A percentile compares a stretch with the other conserved stretches of the same genome.
Evolutionary conservation across 2,797 vertebrate species (phyloP).

Genomic region (Streptopelia turtur): DNA sequence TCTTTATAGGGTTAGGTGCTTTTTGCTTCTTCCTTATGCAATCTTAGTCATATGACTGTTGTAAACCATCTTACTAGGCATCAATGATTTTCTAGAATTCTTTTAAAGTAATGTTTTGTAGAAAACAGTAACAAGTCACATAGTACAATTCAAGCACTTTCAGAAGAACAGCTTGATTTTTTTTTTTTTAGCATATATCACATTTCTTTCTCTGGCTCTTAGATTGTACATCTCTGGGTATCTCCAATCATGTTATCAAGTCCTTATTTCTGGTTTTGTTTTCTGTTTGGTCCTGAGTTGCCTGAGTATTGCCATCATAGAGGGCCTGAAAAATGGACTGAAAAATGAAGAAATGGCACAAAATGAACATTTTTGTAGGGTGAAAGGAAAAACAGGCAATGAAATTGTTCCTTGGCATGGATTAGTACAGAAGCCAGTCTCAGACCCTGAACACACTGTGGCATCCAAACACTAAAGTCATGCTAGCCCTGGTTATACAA

Average conservation of each 20-base stretch:
- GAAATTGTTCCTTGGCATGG: not conserved
- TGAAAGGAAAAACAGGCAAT: not conserved
- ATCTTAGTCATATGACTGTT: not conserved
- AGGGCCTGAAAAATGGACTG: not conserved
- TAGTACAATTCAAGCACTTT: not conserved
- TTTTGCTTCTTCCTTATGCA: not conserved
- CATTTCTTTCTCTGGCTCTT: not conserved
- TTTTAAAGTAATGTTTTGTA: not conserved
- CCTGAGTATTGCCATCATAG: not conserved
- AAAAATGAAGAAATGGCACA: slow-evolving; percentile 14
- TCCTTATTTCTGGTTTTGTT: not conserved
- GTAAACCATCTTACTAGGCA: not conserved
- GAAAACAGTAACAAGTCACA: not conserved
- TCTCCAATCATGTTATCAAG: not conserved
- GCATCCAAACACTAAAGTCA: not conserved
- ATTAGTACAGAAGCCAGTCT: slow-evolving; percentile 2
- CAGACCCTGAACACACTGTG: not conserved
- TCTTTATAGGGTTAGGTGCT: not conserved
- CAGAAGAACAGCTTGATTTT: not conserved
- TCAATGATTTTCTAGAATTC: not conserved
- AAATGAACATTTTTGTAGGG: not conserved
- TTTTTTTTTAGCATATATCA: no score
- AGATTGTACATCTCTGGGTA: not conserved
- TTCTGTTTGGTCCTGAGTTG: not conserved
- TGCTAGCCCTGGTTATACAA: not conserved